Percentiles rank a stretch among this genome's conserved stretches.
Conservation (phyloP, 2,888 invertebrate genomes). For the Chloromyia formosa region DNA sequence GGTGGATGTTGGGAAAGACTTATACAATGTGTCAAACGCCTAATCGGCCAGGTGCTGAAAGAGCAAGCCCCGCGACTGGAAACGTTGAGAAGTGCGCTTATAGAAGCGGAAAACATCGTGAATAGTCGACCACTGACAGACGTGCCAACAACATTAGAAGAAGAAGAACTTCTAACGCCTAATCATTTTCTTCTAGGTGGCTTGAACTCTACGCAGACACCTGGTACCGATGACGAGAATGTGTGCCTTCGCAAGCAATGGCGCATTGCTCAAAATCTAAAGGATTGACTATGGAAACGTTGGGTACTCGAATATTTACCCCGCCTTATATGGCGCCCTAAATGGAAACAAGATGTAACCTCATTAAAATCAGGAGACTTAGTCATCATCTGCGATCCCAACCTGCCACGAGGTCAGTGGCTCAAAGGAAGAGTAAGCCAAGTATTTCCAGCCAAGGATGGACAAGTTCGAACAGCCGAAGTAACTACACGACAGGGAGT, state of each 20-base stretch:
- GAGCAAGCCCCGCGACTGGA: conserved; percentile 49
- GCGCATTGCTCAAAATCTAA: too few relatives aligned
- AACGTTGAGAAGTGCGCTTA: conserved; percentile 11
- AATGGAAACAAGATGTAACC: too few relatives aligned
- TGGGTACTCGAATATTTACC: too few relatives aligned
- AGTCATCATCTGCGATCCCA: not conserved
- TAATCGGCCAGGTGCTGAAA: conserved; percentile 45
- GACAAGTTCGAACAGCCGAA: too few relatives aligned
- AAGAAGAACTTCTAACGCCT: conserved; percentile 27
- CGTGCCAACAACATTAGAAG: not conserved
- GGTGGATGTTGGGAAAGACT: conserved; percentile 44
- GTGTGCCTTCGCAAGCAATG: too few relatives aligned
- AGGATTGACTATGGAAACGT: too few relatives aligned
- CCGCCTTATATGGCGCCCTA: too few relatives aligned
- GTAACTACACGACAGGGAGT: too few relatives aligned
- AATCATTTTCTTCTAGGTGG: conserved; percentile 16
- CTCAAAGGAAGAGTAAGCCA: not conserved
- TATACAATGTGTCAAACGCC: conserved; percentile 45
- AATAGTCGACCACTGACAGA: conserved; percentile 46
- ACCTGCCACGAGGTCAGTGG: not conserved
- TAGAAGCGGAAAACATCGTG: conserved; percentile 43
- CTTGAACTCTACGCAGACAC: not conserved
- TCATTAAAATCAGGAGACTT: not conserved
- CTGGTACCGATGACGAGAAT: too few relatives aligned
- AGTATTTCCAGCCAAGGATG: too few relatives aligned